Conservation (phyloP, 2,113 vertebrate genomes). For the Daphoenositta chrysoptera region DNA sequence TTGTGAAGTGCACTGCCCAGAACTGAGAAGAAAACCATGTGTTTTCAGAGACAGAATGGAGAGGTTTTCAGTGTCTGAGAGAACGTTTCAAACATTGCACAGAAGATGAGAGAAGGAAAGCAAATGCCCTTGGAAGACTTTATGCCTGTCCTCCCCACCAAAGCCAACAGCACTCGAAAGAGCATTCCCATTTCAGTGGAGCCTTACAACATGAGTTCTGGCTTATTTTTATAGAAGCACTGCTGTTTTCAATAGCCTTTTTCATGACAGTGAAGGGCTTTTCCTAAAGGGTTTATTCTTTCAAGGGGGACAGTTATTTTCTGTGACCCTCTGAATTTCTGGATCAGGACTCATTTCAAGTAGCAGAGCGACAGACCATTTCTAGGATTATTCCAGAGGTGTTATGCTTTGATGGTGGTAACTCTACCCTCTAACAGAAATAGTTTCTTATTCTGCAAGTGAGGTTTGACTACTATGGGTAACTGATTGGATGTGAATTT, state of each 20-base stretch:
- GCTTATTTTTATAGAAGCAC: not conserved
- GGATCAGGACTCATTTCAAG: not conserved
- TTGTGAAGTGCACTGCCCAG: not conserved
- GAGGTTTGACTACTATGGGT: not conserved
- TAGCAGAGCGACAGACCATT: fast-evolving
- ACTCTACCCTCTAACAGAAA: not conserved
- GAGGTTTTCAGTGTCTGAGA: not conserved
- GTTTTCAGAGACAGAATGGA: not conserved
- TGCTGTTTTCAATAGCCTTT: not conserved
- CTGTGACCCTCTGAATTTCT: not conserved
- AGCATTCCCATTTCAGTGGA: not conserved
- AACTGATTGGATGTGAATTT: not conserved
- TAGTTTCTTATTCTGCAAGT: not conserved
- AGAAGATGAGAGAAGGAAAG: not conserved
- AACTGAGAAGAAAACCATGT: not conserved
- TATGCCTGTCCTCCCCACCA: not conserved
- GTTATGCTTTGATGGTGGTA: not conserved
- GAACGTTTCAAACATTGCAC: not conserved
- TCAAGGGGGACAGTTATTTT: not conserved
- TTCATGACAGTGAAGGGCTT: not conserved
- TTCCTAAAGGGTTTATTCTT: not conserved
- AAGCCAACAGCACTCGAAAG: not conserved
- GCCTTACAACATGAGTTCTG: not conserved
- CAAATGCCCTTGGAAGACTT: not conserved
- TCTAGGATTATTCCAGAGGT: not conserved